Evolutionary conservation across 2,888 invertebrate genomes (phyloP), one percentile per base, ranked within the genome.

Genomic region (Urechis unicinctus): DNA sequence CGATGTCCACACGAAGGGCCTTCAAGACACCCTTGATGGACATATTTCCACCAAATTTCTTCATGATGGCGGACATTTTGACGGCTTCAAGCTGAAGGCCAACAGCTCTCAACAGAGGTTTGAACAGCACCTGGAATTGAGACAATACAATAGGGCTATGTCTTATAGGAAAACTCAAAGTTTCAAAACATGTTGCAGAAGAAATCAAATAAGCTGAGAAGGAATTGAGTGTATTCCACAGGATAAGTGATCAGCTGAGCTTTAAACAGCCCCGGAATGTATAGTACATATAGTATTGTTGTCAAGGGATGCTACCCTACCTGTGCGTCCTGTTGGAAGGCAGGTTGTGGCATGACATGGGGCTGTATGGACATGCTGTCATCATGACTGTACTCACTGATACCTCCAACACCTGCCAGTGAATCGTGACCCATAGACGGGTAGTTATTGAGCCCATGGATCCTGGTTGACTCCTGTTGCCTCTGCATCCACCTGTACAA

Each of bases 401-500:
- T 68, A n/a, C n/a, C n/a, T 51, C 76, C 69, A n/a, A 52, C 49
- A 28, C 46, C 45, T 17, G 46, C 41, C 42, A 71, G 66, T 3
- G 75, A 74, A 44, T 75, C 75, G 49, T 71, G 69, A 41, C 71
- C 68, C 59, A 63, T 64, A 49, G 63, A 67, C 25, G 65, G 61
- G 41, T 66, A 60, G 28, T 56, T 56, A 31, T 61, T 61, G 42
- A 64, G 64, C 5, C 29, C 29, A 6, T 17, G 17, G 47, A 53
- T 31, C 22, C 50, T 41, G n/a, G 58, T 61, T 46, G 50, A 61
- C 52, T 63, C 61, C 55, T 91, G 89, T 69, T 94, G 93, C 68
- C 91, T 89, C 1, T 91, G 91, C 94, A 95, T 94, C 94, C 94
- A 95, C 67, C 71, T 66, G 52, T 95, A 94, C 45, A 95, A 81